Conservation (phyloP, 2,888 invertebrate species). For the Monopis laevigella region DNA sequence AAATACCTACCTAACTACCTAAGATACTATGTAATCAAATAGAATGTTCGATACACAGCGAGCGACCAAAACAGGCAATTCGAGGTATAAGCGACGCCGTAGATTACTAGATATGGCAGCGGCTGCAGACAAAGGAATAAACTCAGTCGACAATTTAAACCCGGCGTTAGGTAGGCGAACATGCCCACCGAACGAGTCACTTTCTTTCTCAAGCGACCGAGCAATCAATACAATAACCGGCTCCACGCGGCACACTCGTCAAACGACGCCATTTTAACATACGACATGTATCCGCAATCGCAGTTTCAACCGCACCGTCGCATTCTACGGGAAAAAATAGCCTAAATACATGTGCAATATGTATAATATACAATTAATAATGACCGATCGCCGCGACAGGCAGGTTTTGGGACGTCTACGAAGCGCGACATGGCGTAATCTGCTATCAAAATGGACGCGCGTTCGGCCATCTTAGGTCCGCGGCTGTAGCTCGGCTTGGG, state of each 20-base stretch:
- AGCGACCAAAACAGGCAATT: no score
- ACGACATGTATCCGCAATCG: constrained; percentile 13
- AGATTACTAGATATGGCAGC: background rate
- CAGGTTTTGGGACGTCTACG: constrained; percentile 54
- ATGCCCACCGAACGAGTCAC: background rate
- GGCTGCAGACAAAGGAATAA: background rate
- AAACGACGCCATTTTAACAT: constrained; percentile 15
- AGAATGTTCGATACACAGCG: no score
- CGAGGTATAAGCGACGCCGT: no score
- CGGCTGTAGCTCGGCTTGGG: constrained; percentile 52
- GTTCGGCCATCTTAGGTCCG: constrained; percentile 60
- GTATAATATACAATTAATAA: constrained; percentile 30
- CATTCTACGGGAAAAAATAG: constrained; percentile 55
- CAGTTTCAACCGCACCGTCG: constrained; percentile 39
- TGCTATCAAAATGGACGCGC: constrained; percentile 66
- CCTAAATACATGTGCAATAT: constrained; percentile 60
- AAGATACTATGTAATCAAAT: no score
- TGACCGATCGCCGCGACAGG: constrained; percentile 41
- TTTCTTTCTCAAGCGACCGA: constrained; percentile 19
- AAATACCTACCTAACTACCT: no score
- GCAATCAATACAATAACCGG: constrained; percentile 52
- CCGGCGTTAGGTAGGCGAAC: background rate
- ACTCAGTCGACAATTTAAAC: background rate
- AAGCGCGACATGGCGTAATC: constrained; percentile 51
- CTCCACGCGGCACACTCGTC: constrained; percentile 14